These are phyloP conservation scores for Actinia equina DNA, from an alignment of 64 coral and sea anemone species.

Conservation along the genomic window DNA sequence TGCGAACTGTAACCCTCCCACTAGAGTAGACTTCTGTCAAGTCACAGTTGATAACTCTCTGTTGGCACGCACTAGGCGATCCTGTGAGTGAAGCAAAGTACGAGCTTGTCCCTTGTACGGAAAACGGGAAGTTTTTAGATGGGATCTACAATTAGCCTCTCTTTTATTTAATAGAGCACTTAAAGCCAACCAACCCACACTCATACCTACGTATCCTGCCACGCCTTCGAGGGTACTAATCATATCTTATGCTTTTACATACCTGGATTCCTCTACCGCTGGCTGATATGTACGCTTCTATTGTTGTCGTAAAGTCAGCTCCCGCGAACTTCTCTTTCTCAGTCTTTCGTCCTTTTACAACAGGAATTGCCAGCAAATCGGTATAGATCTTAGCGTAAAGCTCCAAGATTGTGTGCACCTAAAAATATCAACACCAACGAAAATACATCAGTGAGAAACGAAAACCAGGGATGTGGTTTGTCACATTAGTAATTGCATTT, in stretches of 20 bases:
- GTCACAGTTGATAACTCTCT: too few relatives aligned
- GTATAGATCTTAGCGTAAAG: slow-evolving; percentile 82
- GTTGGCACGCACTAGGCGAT: too few relatives aligned
- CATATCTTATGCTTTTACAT: not conserved
- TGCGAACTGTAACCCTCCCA: too few relatives aligned
- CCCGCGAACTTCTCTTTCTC: slow-evolving; percentile 99
- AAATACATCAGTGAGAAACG: not conserved
- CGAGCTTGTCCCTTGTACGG: too few relatives aligned
- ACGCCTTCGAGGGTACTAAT: too few relatives aligned
- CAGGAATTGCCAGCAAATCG: slow-evolving; percentile 80
- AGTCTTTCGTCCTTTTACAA: slow-evolving; percentile 82
- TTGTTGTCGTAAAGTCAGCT: slow-evolving; percentile 91
- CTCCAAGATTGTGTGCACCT: slow-evolving; percentile 90
- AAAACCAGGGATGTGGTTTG: not conserved
- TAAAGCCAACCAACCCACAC: too few relatives aligned
- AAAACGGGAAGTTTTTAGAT: too few relatives aligned
- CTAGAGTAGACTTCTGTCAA: too few relatives aligned
- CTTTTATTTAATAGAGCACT: too few relatives aligned
- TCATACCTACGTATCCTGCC: too few relatives aligned
- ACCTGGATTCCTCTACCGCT: slow-evolving; percentile 98
- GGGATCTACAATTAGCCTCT: too few relatives aligned
- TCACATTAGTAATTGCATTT: not conserved
- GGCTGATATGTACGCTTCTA: slow-evolving; percentile 89
- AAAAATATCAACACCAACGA: not conserved
- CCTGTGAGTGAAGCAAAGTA: too few relatives aligned